Evolutionary conservation across 2,113 vertebrate genomes (phyloP), one percentile per base, ranked within the genome.

Genomic region (Ceuthmochares aereus): DNA sequence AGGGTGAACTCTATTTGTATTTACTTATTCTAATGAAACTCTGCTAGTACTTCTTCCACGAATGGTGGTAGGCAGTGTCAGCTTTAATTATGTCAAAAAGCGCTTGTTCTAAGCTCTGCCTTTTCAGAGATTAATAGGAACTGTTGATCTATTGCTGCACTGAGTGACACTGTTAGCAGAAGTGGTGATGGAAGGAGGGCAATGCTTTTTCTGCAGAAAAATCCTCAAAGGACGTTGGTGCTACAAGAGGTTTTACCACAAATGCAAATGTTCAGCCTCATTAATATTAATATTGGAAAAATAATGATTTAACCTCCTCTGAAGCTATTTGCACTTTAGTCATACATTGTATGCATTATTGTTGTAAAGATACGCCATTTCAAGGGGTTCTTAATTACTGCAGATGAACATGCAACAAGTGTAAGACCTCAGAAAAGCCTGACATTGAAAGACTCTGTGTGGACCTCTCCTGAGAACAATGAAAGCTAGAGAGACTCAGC

Each of bases 21-120:
- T 96, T 95, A 92, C 62, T 94, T 76, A 64, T 93, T 93, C 37
- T 92, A 95, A 93, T 72, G 72, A 93, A 96, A 95, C 34, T 70
- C 68, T 2, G 3, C 45, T 76, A 70, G 36, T 63, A 52, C 82
- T 93, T 91, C 76, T 95, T 95, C 64, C 82, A 79, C 84, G 73
- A 95, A 94, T 37, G 16, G 66, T 84, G 66, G 72, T 80, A 84
- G 80, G 92, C 66, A 67, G 58, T 47, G 79, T 69, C 66, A 83
- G 89, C 72, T 89, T 96, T 93, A 82, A 91, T 92, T 94, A 95
- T 72, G 77, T 77, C 73, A 43, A 89, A 90, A 79, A 90, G n/a
- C 2, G 5, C 69, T 91, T 87, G 81, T 93, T 89, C 60, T 58
- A 55, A 82, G 72, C 32, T 85, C 82, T 95, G 72, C 76, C 63